These are phyloP conservation scores for Zoanthus sansibaricus DNA, from an alignment of 92 coral and sea anemone genomes.

Conservation along the genomic window DNA sequence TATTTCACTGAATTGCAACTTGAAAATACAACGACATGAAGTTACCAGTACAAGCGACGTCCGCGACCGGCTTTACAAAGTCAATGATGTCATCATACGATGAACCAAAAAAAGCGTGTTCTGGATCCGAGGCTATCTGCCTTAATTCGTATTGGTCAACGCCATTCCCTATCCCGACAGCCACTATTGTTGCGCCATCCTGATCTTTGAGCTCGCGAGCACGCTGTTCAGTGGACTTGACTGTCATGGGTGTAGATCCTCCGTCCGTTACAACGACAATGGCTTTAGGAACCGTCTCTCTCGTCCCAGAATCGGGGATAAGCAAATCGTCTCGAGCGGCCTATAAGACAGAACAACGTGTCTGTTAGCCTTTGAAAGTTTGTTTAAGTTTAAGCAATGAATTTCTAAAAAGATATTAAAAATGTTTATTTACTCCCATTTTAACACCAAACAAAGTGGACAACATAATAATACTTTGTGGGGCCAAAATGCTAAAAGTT, in stretches of 20 bases:
- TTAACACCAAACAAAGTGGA: too few species aligned
- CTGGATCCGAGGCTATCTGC: slow-evolving; percentile 92
- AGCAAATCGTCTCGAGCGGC: slow-evolving; percentile 74
- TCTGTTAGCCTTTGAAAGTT: background rate
- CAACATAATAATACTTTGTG: too few species aligned
- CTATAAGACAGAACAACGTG: background rate
- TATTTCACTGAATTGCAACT: background rate
- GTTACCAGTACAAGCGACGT: slow-evolving; percentile 86
- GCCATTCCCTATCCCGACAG: slow-evolving; percentile 87
- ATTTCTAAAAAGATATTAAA: too few species aligned
- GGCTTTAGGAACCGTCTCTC: slow-evolving; percentile 79
- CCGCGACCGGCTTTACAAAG: slow-evolving; percentile 85
- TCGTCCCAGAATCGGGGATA: slow-evolving; percentile 68
- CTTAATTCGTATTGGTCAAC: slow-evolving; percentile 89
- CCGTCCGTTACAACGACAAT: slow-evolving; percentile 83
- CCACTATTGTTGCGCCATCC: slow-evolving; percentile 93
- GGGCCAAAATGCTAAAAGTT: too few species aligned
- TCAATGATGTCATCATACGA: slow-evolving; percentile 89
- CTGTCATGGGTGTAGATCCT: slow-evolving; percentile 73
- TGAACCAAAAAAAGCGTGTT: slow-evolving; percentile 90
- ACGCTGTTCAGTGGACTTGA: slow-evolving; percentile 83
- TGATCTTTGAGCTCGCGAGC: slow-evolving; percentile 93
- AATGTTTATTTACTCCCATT: too few species aligned
- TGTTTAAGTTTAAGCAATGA: background rate
- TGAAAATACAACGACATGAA: background rate